phyloP scores from a whole-genome alignment of 2,797 vertebrate genomes.

The Coregonus suidteri region DNA sequence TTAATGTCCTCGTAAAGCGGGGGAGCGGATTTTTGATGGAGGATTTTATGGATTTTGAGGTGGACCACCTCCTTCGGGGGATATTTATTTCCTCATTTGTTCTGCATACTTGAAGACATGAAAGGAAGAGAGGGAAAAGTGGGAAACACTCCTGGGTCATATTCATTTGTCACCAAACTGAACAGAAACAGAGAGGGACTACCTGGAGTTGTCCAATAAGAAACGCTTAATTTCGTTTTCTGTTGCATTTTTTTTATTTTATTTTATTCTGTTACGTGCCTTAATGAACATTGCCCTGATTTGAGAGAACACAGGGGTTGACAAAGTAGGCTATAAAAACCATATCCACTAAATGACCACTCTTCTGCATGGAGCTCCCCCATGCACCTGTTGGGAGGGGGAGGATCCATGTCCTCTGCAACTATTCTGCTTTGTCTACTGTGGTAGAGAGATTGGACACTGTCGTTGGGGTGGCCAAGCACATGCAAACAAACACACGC shows the following conservation, averaged over 20 bases:
- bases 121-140: not conserved
- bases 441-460: not conserved
- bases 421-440: conserved; percentile 15
- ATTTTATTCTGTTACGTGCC: too few species aligned
- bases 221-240: too few species aligned
- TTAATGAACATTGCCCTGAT: too few species aligned
- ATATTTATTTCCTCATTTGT: conserved; percentile 74
- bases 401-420: not conserved
- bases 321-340: conserved; percentile 54
- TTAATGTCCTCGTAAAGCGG: conserved; percentile 78
- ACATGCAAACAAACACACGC: too few species aligned
- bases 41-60: conserved; percentile 75
- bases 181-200: not conserved
- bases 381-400: conserved; percentile 38
- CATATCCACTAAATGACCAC: conserved; percentile 45
- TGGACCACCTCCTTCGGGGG: conserved; percentile 70
- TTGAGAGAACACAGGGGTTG: conserved; percentile 17
- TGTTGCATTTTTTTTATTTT: too few species aligned
- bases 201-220: conserved; percentile 4
- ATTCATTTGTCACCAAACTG: not conserved
- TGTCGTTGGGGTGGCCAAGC: conserved; percentile 15
- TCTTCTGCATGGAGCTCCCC: conserved; percentile 52
- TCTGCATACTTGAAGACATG: conserved; percentile 61
- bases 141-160: conserved; percentile 6
- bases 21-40: conserved; percentile 77